Conservation (phyloP, 2,888 invertebrate species). For the Seira sanloemensis region DNA sequence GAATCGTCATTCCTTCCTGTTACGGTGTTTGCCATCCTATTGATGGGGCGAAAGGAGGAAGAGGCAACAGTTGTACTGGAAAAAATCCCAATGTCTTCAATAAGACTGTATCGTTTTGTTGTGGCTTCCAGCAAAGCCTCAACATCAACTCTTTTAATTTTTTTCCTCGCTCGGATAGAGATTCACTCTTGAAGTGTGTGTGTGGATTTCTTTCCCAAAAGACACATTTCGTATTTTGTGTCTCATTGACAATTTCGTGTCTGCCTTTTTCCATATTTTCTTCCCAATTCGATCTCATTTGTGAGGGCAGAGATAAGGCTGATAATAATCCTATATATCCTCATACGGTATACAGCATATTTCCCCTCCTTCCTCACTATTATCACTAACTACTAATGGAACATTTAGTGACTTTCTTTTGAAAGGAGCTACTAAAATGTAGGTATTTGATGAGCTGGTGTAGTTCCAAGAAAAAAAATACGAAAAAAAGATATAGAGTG, state of each 20-base stretch:
- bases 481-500: constrained; percentile 71
- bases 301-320: constrained; percentile 36
- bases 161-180: constrained; percentile 47
- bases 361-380: constrained; percentile 19
- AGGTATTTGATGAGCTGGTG: constrained; percentile 73
- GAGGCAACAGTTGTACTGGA: constrained; percentile 53
- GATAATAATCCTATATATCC: too few species aligned
- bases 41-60: constrained; percentile 1
- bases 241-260: constrained; percentile 12
- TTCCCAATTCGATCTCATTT: constrained; percentile 29
- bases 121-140: constrained; percentile 19
- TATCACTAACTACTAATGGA: constrained; percentile 66
- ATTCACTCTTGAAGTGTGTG: background rate
- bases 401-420: constrained; percentile 68
- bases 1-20: constrained; percentile 19
- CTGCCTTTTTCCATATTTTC: background rate
- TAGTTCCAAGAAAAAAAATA: constrained; percentile 72
- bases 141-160: background rate
- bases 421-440: constrained; percentile 52
- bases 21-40: constrained; percentile 17
- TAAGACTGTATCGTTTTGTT: constrained; percentile 1
- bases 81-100: background rate
- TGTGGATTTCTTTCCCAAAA: constrained; percentile 30
- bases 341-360: constrained; percentile 34
- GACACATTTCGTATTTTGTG: background rate